Percentiles rank a stretch among this genome's conserved stretches.
Evolutionary conservation across 2,797 vertebrate species (phyloP).

Genomic region (Morus bassanus): DNA sequence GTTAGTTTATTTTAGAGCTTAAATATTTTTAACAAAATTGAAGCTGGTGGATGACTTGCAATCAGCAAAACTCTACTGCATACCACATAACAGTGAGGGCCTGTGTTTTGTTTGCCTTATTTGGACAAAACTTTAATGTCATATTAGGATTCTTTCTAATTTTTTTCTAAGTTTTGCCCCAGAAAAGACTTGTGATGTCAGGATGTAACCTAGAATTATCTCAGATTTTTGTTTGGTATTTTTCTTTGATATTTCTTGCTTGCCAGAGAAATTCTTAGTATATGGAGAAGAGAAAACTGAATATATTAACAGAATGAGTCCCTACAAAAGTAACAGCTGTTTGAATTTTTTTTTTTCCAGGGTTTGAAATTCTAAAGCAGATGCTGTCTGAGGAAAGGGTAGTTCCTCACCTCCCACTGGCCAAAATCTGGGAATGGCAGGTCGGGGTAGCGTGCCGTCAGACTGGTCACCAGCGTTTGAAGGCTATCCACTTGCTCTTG

Average conservation of each 20-base stretch:
- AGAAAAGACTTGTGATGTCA: background rate
- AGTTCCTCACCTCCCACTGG: slow-evolving; percentile 83
- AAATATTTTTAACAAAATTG: background rate
- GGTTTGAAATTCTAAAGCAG: slow-evolving; percentile 96
- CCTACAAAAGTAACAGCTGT: background rate
- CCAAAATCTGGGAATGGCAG: slow-evolving; percentile 96
- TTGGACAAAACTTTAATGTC: background rate
- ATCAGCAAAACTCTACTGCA: background rate
- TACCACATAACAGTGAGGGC: background rate
- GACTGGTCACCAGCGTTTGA: slow-evolving; percentile 90
- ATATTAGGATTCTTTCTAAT: background rate
- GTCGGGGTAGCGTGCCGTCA: slow-evolving; percentile 95
- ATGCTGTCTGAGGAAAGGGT: slow-evolving; percentile 91
- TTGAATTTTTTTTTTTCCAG: slow-evolving; percentile 59
- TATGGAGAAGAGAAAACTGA: background rate
- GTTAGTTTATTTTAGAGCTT: background rate
- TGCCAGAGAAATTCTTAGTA: background rate
- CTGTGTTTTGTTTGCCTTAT: background rate
- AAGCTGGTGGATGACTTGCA: background rate
- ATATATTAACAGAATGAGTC: fast-evolving
- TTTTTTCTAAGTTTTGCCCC: background rate
- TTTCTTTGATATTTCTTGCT: background rate
- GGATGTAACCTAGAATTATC: background rate
- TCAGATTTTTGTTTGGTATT: background rate
- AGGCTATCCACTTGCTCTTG: slow-evolving; percentile 92